A percentile compares a stretch with the other conserved stretches of the same genome.
Evolutionary conservation across 2,888 invertebrate species (phyloP).

Genomic region (Didymodactylos carnosus): DNA sequence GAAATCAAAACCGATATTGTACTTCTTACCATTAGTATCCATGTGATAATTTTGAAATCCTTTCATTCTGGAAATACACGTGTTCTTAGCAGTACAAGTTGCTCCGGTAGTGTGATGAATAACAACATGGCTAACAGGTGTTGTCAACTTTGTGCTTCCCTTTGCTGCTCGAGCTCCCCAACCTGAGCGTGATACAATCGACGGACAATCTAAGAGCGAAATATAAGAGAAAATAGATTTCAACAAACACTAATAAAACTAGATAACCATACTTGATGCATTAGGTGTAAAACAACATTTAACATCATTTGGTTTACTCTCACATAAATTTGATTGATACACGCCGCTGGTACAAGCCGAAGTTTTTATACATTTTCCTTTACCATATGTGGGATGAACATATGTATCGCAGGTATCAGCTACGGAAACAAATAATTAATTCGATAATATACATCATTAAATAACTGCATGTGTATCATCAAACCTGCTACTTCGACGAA

Average conservation of each 20-base stretch:
- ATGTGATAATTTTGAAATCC: conserved; percentile 50
- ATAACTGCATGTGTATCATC: too few species aligned
- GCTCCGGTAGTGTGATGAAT: conserved; percentile 18
- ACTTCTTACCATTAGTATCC: conserved; percentile 39
- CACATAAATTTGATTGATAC: not conserved
- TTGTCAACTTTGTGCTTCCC: not conserved
- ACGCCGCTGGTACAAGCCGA: not conserved
- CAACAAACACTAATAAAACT: too few species aligned
- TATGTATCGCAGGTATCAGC: not conserved
- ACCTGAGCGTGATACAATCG: not conserved
- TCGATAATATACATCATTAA: too few species aligned
- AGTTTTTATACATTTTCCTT: not conserved
- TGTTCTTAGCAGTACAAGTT: conserved; percentile 14
- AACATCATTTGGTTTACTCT: not conserved
- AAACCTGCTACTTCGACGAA: too few species aligned
- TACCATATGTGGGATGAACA: not conserved
- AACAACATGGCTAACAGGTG: conserved; percentile 15
- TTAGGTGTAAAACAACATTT: not conserved
- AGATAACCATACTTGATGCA: not conserved
- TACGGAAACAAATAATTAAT: too few species aligned
- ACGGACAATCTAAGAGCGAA: not conserved
- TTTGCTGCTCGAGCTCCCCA: conserved; percentile 17
- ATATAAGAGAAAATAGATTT: not conserved
- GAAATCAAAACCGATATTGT: not conserved
- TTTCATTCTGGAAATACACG: conserved; percentile 34